These are phyloP conservation scores for Pedetes capensis DNA, from an alignment of 2,113 vertebrate species.

Conservation along the genomic window DNA sequence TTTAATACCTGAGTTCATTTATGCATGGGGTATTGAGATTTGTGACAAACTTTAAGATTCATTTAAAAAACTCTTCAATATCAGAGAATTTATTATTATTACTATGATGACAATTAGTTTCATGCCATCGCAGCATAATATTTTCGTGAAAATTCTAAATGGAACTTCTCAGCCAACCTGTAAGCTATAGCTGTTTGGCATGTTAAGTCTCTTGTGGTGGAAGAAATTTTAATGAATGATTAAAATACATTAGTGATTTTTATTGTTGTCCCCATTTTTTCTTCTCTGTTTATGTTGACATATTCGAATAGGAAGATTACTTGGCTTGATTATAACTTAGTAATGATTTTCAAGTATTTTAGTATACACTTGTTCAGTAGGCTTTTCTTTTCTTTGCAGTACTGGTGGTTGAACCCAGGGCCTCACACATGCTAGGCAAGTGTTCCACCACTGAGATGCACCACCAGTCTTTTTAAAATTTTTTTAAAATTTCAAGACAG, in stretches of 20 bases:
- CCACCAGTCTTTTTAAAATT: too few relatives aligned
- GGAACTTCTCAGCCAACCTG: not conserved
- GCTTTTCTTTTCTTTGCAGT: too few relatives aligned
- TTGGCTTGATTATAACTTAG: not conserved
- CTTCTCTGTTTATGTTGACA: not conserved
- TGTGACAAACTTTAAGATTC: not conserved
- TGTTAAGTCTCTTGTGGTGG: not conserved
- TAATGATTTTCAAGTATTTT: not conserved
- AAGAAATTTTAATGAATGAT: not conserved
- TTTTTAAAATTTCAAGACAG: too few relatives aligned
- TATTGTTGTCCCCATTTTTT: not conserved
- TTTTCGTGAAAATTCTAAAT: not conserved
- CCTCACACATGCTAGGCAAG: too few relatives aligned
- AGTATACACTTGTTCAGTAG: not conserved
- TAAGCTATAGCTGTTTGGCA: not conserved
- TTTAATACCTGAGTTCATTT: not conserved
- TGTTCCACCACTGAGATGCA: too few relatives aligned
- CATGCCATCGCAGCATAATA: not conserved
- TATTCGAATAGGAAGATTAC: not conserved
- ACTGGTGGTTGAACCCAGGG: too few relatives aligned
- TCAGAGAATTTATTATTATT: not conserved
- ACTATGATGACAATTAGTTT: not conserved
- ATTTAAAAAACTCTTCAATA: not conserved
- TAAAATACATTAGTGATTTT: not conserved
- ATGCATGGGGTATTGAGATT: not conserved